phyloP scores from a whole-genome alignment of 2,888 invertebrate species.

The Lepeophtheirus nordmannii region DNA sequence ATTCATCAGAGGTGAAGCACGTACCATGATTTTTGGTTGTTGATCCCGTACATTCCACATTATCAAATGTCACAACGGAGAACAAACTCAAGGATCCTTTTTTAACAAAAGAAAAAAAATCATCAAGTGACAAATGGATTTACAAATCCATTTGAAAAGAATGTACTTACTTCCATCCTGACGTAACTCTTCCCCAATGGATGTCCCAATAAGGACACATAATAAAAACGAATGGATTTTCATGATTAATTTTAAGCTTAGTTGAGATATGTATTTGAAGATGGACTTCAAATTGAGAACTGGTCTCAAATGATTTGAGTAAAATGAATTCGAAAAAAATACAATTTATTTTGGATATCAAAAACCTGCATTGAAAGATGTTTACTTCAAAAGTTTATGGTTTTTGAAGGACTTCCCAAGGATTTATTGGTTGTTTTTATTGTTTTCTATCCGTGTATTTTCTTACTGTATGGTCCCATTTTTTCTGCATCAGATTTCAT shows the following conservation, averaged over 20 bases:
- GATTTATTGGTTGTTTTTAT: constrained; percentile 5
- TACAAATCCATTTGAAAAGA: no score
- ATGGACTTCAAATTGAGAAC: no score
- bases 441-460: background rate
- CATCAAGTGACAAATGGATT: background rate
- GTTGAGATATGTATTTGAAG: no score
- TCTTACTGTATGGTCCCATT: background rate
- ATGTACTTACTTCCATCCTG: background rate
- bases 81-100: background rate
- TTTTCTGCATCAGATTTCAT: no score
- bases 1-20: background rate
- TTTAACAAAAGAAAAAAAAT: background rate
- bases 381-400: background rate
- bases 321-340: background rate
- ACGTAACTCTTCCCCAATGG: background rate
- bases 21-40: background rate
- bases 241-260: no score
- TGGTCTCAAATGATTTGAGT: background rate
- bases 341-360: background rate
- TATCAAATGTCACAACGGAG: background rate
- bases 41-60: background rate
- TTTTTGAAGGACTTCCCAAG: background rate
- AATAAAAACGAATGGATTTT: no score
- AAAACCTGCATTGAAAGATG: constrained; percentile 3
- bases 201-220: background rate